These are phyloP conservation scores for Cataglyphis livida DNA, from an alignment of 2,888 invertebrate genomes.

Conservation along the genomic window DNA sequence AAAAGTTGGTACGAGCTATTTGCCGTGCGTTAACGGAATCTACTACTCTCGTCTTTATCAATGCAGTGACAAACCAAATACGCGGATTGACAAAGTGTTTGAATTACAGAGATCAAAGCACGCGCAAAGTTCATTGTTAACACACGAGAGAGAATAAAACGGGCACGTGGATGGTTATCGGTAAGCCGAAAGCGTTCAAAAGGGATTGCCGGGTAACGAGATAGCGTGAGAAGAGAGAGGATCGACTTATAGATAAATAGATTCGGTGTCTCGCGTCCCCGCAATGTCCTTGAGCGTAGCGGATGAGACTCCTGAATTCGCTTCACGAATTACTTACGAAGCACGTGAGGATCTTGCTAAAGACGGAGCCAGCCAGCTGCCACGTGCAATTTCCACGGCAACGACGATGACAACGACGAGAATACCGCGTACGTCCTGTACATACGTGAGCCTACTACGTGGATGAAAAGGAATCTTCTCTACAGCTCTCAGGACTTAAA, in stretches of 20 bases:
- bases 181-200: slow-evolving; percentile 38
- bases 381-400: slow-evolving; percentile 62
- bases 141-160: background rate
- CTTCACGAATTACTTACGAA: slow-evolving; percentile 80
- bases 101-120: slow-evolving; percentile 41
- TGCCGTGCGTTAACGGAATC: background rate
- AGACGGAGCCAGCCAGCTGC: slow-evolving; percentile 57
- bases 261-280: slow-evolving; percentile 29
- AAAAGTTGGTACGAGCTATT: background rate
- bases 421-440: slow-evolving; percentile 14
- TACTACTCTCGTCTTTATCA: background rate
- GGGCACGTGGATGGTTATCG: slow-evolving; percentile 23
- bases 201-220: slow-evolving; percentile 54
- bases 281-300: slow-evolving; percentile 65
- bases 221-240: slow-evolving; percentile 38
- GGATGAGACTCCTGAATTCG: slow-evolving; percentile 77
- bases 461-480: slow-evolving; percentile 40
- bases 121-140: slow-evolving; percentile 23
- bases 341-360: slow-evolving; percentile 79
- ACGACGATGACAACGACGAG: slow-evolving; percentile 9
- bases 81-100: slow-evolving; percentile 4
- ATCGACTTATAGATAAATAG: slow-evolving; percentile 34
- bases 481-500: slow-evolving; percentile 51
- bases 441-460: slow-evolving; percentile 22
- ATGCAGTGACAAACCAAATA: background rate